These are phyloP conservation scores for Anthoscopus minutus DNA, from an alignment of 2,113 vertebrate species.

Conservation along the genomic window DNA sequence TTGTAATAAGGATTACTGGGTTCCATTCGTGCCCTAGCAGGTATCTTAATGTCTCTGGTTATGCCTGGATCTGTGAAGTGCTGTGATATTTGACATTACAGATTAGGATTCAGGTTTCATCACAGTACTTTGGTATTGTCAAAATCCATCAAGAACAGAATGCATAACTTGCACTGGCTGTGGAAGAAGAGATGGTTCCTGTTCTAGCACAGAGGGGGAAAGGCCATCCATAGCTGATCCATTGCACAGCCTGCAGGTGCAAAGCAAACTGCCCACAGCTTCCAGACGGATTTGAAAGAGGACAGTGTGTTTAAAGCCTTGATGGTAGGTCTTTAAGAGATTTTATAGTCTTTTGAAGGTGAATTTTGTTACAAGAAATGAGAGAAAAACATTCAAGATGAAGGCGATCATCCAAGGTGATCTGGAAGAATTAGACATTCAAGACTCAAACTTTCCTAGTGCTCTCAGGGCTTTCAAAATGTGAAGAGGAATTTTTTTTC, in stretches of 20 bases:
- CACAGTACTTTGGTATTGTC: neutral
- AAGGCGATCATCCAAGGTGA: neutral
- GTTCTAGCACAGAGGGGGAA: neutral
- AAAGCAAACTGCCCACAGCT: neutral
- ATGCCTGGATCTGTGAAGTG: neutral
- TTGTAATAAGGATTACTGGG: neutral
- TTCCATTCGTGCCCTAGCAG: neutral
- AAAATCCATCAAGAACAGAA: neutral
- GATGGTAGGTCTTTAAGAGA: neutral
- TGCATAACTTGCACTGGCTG: neutral
- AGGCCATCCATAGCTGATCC: neutral
- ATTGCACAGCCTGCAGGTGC: neutral
- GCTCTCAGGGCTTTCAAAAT: neutral
- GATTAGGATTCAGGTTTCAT: neutral
- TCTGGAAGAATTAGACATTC: neutral
- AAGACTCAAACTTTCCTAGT: neutral
- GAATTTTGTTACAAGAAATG: neutral
- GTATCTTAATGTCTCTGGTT: neutral
- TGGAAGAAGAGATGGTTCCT: neutral
- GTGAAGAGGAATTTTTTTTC: neutral
- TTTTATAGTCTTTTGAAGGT: neutral
- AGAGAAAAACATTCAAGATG: neutral
- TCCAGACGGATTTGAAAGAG: neutral
- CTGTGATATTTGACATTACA: neutral
- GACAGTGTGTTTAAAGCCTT: neutral